Base-by-base conservation (phyloP, 2,888 invertebrate genomes). In the Caenorhabditis virilis region DNA sequence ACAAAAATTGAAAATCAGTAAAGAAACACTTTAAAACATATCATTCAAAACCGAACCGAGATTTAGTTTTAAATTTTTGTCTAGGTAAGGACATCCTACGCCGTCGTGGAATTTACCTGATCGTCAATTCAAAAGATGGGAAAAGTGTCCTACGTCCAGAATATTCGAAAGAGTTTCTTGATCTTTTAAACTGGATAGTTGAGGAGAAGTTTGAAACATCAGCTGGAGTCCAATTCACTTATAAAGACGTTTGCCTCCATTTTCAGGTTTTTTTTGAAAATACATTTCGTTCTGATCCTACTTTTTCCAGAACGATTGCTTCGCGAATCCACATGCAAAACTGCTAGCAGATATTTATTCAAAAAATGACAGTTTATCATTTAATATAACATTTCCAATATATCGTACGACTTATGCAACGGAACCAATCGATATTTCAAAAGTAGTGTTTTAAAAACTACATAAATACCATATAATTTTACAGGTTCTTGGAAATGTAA, bases 1-100 rank as follows among this genome's bases (percentile, higher is more conserved):
- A n/a, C n/a, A n/a, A n/a, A n/a, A n/a, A n/a, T n/a, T n/a, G n/a
- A n/a, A n/a, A n/a, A n/a, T n/a, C n/a, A n/a, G n/a, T n/a, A n/a
- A n/a, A n/a, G n/a, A n/a, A n/a, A n/a, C n/a, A n/a, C n/a, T n/a
- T n/a, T n/a, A n/a, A n/a, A n/a, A n/a, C n/a, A n/a, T n/a, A n/a
- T n/a, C n/a, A n/a, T n/a, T n/a, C n/a, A n/a, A n/a, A n/a, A n/a
- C n/a, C n/a, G n/a, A n/a, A n/a, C n/a, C n/a, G n/a, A n/a, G n/a
- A n/a, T n/a, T n/a, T n/a, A n/a, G n/a, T n/a, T n/a, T n/a, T n/a
- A n/a, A 30, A 23, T 35, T n/a, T 7, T 22, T 25, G 42, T 63
- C n/a, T 25, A 76, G 78, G 74, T 22, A 78, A 78, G 54, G 79
- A 79, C 39, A 65, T 79, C 9, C 61, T 78, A 13, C 54, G 78